Percentiles rank a stretch among this genome's conserved stretches.
Conservation (phyloP, 2,888 invertebrate genomes). For the Cryptophagus acutangulus region DNA sequence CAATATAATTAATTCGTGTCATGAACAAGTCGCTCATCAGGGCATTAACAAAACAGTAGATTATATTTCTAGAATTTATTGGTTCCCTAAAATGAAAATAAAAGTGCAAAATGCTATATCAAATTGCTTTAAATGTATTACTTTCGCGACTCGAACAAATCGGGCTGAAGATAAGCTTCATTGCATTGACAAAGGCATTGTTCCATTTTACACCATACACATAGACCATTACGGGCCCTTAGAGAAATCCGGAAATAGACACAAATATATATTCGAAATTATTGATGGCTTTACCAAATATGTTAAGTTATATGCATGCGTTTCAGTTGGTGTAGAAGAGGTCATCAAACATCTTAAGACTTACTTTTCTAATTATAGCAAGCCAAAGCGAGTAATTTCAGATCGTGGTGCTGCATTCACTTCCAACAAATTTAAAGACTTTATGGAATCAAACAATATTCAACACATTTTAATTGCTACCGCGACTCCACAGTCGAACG, state of each 20-base stretch:
- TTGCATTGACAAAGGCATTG: constrained; percentile 6
- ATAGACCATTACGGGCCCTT: constrained; percentile 7
- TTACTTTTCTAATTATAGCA: constrained; percentile 15
- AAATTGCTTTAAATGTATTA: constrained; percentile 7
- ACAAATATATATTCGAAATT: constrained; percentile 5
- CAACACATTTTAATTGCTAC: constrained; percentile 20
- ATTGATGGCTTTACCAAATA: constrained; percentile 9
- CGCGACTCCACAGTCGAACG: constrained; percentile 22
- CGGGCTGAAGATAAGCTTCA: not conserved
- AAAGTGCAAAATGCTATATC: constrained; percentile 1
- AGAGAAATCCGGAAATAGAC: not conserved
- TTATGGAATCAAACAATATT: constrained; percentile 13
- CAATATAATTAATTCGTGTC: constrained; percentile 12
- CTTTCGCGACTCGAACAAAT: not conserved
- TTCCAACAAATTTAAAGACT: constrained; percentile 16
- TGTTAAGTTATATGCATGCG: constrained; percentile 5
- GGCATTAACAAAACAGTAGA: constrained; percentile 10
- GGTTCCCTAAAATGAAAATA: constrained; percentile 2
- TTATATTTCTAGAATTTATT: constrained; percentile 4
- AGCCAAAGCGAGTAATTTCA: constrained; percentile 18
- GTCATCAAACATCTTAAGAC: constrained; percentile 5
- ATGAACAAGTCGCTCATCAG: constrained; percentile 13
- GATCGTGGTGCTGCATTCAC: constrained; percentile 22
- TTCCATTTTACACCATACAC: constrained; percentile 6
- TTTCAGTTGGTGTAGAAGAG: not conserved